These are phyloP conservation scores for Pogonomyrmex californicus DNA, from an alignment of 1,140 invertebrate species.

Conservation along the genomic window DNA sequence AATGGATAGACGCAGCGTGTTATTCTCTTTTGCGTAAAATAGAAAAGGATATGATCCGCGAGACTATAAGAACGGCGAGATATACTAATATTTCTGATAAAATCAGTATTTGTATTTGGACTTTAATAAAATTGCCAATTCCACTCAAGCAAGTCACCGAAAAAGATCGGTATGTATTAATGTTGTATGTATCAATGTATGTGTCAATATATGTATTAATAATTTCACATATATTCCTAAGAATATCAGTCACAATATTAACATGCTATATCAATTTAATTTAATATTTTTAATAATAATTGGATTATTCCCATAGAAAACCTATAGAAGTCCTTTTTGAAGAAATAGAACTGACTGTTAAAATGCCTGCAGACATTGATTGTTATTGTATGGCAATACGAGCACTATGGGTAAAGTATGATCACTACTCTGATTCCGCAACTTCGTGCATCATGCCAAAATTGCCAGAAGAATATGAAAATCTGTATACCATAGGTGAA, in stretches of 20 bases:
- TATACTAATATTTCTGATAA: slow-evolving; percentile 84
- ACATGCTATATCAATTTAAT: neutral
- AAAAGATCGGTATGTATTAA: slow-evolving; percentile 77
- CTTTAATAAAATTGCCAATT: slow-evolving; percentile 85
- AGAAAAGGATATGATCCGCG: slow-evolving; percentile 85
- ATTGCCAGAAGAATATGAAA: slow-evolving; percentile 75
- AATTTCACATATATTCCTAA: neutral
- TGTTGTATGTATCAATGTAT: neutral
- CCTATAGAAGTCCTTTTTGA: slow-evolving; percentile 88
- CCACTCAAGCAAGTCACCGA: slow-evolving; percentile 78
- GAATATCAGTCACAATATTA: neutral
- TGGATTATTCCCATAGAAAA: slow-evolving; percentile 75
- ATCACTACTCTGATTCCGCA: slow-evolving; percentile 87
- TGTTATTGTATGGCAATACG: slow-evolving; percentile 88
- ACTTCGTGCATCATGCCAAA: slow-evolving; percentile 82
- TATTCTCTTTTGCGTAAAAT: slow-evolving; percentile 87
- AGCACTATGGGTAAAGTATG: slow-evolving; percentile 88
- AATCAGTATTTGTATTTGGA: slow-evolving; percentile 87
- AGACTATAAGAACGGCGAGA: slow-evolving; percentile 86
- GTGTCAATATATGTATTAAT: no score
- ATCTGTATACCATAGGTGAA: slow-evolving; percentile 74
- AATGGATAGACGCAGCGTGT: slow-evolving; percentile 86
- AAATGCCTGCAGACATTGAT: slow-evolving; percentile 87
- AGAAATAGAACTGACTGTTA: slow-evolving; percentile 87
- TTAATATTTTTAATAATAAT: neutral